Evolutionary conservation across 2,113 vertebrate genomes (phyloP).

Genomic region (Macaca nemestrina): DNA sequence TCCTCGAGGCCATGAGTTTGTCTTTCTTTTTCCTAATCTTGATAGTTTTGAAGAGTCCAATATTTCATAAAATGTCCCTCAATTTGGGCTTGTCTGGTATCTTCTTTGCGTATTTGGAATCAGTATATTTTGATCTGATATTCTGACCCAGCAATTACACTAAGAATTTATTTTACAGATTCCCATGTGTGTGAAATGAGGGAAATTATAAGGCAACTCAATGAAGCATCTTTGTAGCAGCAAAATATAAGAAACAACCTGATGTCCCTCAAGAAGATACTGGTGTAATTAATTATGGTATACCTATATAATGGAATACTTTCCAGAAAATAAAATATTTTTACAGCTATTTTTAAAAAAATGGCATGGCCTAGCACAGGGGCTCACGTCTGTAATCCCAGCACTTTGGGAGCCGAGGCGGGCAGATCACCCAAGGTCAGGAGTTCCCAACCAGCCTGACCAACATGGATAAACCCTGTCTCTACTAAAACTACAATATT

Average conservation of each 20-base stretch:
- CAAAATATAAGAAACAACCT: background rate
- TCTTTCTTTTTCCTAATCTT: background rate
- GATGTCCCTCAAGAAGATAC: background rate
- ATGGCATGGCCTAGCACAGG: too few species aligned
- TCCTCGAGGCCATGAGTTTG: background rate
- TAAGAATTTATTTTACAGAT: background rate
- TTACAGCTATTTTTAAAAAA: background rate
- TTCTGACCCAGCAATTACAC: background rate
- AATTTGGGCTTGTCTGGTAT: background rate
- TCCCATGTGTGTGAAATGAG: background rate
- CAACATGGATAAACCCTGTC: too few species aligned
- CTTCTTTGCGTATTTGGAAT: background rate
- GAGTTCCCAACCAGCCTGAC: too few species aligned
- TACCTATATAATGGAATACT: background rate
- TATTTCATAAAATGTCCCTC: background rate
- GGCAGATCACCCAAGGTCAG: too few species aligned
- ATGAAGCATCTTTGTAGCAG: background rate
- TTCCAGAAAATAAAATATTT: background rate
- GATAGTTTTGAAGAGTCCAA: background rate
- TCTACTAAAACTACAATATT: too few species aligned
- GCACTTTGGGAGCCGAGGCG: too few species aligned
- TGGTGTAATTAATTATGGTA: background rate
- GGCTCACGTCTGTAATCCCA: too few species aligned
- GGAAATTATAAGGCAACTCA: background rate
- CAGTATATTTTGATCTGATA: too few species aligned